Conservation (phyloP, 2,888 invertebrate species). For the Drosophila dives region DNA sequence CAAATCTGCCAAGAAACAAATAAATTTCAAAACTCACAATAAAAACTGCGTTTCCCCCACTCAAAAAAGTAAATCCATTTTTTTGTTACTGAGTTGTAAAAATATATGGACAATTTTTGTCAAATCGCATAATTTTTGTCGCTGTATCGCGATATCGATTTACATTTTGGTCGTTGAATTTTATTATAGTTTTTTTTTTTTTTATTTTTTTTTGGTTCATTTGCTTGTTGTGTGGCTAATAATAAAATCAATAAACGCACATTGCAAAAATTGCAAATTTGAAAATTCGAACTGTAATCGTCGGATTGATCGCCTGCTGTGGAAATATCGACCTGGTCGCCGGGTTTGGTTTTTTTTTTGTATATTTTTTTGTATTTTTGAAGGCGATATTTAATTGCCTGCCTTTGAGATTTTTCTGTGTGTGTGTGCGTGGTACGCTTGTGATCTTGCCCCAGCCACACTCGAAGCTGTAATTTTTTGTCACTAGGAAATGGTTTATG, state of each 20-base stretch:
- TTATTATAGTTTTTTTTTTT: not conserved
- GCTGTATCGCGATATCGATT: slow-evolving; percentile 72
- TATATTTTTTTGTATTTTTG: slow-evolving; percentile 24
- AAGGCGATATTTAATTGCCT: slow-evolving; percentile 79
- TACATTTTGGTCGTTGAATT: slow-evolving; percentile 68
- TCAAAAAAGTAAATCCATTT: not conserved
- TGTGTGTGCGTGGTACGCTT: slow-evolving; percentile 48
- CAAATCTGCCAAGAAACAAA: not conserved
- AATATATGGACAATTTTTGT: slow-evolving; percentile 61
- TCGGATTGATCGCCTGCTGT: slow-evolving; percentile 51
- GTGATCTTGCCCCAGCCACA: slow-evolving; percentile 14
- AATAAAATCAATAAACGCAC: slow-evolving; percentile 80
- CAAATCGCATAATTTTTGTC: slow-evolving; percentile 74
- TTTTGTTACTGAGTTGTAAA: slow-evolving; percentile 32
- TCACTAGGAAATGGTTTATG: slow-evolving; percentile 80
- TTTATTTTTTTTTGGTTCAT: not conserved
- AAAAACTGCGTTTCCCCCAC: not conserved
- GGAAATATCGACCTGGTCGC: slow-evolving; percentile 35
- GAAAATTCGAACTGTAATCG: slow-evolving; percentile 23
- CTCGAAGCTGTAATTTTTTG: slow-evolving; percentile 63
- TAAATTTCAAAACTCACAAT: not conserved
- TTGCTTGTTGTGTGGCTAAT: slow-evolving; percentile 45
- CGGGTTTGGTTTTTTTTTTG: slow-evolving; percentile 2
- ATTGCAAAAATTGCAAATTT: slow-evolving; percentile 72
- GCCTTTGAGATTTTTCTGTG: slow-evolving; percentile 55